A percentile compares a stretch with the other conserved stretches of the same genome.
Conservation (phyloP, 2,797 vertebrate species). For the Chrysocyon brachyurus region DNA sequence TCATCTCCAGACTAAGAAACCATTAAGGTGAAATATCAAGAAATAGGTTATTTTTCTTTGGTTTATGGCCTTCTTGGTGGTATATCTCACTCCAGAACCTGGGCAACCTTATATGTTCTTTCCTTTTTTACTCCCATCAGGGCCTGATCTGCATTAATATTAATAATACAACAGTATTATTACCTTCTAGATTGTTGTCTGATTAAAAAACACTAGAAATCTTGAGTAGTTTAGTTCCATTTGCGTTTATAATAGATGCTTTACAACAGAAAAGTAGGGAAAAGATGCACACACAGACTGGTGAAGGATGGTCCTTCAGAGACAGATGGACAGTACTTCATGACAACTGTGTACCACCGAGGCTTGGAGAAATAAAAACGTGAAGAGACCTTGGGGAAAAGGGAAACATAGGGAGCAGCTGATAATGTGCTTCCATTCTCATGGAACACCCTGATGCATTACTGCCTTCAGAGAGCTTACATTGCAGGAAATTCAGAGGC, state of each 20-base stretch:
- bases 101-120: background rate
- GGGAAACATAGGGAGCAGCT: background rate
- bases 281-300: background rate
- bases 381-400: background rate
- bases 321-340: background rate
- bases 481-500: background rate
- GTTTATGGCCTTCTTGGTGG: background rate
- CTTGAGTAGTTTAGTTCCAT: background rate
- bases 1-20: background rate
- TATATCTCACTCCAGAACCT: background rate
- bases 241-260: background rate
- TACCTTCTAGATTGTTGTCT: background rate
- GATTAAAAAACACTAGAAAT: background rate
- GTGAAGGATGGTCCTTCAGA: background rate
- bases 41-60: conserved; percentile 18
- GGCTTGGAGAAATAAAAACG: background rate
- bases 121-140: background rate
- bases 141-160: background rate
- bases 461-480: background rate
- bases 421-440: background rate
- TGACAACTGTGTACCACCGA: background rate
- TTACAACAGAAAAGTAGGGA: background rate
- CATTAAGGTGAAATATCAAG: conserved; percentile 3
- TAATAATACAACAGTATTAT: background rate
- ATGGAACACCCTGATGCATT: background rate